Percentiles rank a stretch among this genome's conserved stretches.
Evolutionary conservation across 2,888 invertebrate genomes (phyloP).

Genomic region (Megaustenia siamemsis): DNA sequence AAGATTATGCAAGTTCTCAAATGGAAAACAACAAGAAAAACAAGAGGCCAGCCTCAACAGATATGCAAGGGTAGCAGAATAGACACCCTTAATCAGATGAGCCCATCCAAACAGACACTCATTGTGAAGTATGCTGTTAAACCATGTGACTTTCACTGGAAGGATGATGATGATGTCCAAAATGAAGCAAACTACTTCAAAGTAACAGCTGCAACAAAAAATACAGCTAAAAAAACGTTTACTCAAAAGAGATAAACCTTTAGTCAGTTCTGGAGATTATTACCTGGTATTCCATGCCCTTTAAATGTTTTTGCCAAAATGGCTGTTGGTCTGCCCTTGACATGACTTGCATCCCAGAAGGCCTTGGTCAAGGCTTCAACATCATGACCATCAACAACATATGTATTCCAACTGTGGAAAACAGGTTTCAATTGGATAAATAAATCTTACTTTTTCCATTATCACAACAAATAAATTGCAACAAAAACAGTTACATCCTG

Average conservation of each 20-base stretch:
- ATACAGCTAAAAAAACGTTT: no score
- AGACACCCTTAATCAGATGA: no score
- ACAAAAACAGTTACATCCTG: not conserved
- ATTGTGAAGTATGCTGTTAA: no score
- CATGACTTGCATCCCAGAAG: slow-evolving; percentile 87
- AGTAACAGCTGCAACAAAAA: no score
- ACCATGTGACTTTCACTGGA: no score
- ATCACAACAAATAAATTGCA: not conserved
- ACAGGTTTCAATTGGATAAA: not conserved
- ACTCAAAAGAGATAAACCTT: not conserved
- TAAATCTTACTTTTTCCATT: not conserved
- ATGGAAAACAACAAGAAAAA: no score
- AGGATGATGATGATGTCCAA: no score
- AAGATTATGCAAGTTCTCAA: no score
- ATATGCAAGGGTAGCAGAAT: no score
- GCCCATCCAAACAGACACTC: no score
- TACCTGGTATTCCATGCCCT: slow-evolving; percentile 85
- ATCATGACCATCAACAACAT: slow-evolving; percentile 96
- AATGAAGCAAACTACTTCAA: no score
- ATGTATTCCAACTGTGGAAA: slow-evolving; percentile 76
- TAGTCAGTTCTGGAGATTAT: not conserved
- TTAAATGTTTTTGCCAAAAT: slow-evolving; percentile 97
- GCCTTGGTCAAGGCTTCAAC: slow-evolving; percentile 92
- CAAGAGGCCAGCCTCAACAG: no score
- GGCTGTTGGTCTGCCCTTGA: slow-evolving; percentile 92